Evolutionary conservation across 2,797 vertebrate genomes (phyloP).

Genomic region (Poeciliopsis gracilis): DNA sequence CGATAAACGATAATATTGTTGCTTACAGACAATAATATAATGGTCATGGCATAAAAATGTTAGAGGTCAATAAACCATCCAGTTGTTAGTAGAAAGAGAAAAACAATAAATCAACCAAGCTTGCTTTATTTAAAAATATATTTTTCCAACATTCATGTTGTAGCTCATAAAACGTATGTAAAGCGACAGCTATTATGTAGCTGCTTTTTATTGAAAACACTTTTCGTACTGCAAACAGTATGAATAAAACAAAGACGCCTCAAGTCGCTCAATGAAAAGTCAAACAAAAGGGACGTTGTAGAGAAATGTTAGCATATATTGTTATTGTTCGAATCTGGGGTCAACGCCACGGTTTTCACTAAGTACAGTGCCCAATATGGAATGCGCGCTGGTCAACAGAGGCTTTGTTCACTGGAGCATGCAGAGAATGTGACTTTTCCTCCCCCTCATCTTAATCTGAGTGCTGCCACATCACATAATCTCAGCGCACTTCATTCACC

Average conservation of each 20-base stretch:
- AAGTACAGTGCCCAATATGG: slow-evolving; percentile 45
- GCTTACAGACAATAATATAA: too few relatives aligned
- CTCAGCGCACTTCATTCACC: slow-evolving; percentile 30
- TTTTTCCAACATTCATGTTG: neutral
- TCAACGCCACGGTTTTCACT: slow-evolving; percentile 29
- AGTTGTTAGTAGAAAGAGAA: too few relatives aligned
- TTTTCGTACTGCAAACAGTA: neutral
- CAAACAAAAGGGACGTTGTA: neutral
- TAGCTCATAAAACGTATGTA: neutral
- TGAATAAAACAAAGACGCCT: neutral
- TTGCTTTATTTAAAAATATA: neutral
- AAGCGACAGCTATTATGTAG: neutral
- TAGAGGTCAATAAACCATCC: too few relatives aligned
- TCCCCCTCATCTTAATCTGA: slow-evolving; percentile 61
- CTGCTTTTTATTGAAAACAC: neutral
- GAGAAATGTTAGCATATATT: slow-evolving; percentile 1
- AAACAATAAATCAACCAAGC: too few relatives aligned
- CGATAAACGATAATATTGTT: too few relatives aligned
- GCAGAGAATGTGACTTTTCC: slow-evolving; percentile 63
- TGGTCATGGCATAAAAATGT: too few relatives aligned
- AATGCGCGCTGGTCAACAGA: slow-evolving; percentile 64
- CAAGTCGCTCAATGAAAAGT: neutral
- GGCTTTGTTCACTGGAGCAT: slow-evolving; percentile 65
- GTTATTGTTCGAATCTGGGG: slow-evolving; percentile 19
- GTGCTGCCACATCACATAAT: slow-evolving; percentile 45